Percentiles rank a stretch among this genome's conserved stretches.
These are phyloP conservation scores for Galerucella calmariensis DNA, from an alignment of 2,888 invertebrate genomes.

Conservation along the genomic window DNA sequence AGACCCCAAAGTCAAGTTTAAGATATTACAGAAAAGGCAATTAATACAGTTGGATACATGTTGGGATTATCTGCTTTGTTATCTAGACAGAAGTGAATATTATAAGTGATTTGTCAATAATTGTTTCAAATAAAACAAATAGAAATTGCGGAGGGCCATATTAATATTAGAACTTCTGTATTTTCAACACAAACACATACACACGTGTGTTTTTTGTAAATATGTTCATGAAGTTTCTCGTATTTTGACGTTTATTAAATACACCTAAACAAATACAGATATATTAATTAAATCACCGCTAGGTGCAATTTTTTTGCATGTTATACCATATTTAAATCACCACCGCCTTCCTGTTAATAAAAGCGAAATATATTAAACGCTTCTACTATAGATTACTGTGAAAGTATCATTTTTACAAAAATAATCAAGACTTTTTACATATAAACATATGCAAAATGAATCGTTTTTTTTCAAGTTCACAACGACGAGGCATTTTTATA, in stretches of 20 bases:
- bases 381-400: too few relatives aligned
- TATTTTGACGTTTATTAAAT: constrained; percentile 50
- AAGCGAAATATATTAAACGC: not conserved
- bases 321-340: not conserved
- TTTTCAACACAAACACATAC: constrained; percentile 52
- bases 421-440: not conserved
- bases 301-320: constrained; percentile 24
- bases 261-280: constrained; percentile 61
- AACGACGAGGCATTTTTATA: too few relatives aligned
- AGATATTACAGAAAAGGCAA: constrained; percentile 45
- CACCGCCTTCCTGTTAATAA: constrained; percentile 11
- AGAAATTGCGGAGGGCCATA: constrained; percentile 49
- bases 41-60: constrained; percentile 42
- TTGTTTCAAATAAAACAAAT: constrained; percentile 63
- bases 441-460: too few relatives aligned
- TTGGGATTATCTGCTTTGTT: constrained; percentile 55
- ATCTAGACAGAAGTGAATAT: constrained; percentile 61
- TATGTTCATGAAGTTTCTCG: constrained; percentile 37
- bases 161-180: constrained; percentile 52
- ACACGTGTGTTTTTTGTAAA: constrained; percentile 52
- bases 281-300: constrained; percentile 59
- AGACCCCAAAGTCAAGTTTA: constrained; percentile 24
- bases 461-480: too few relatives aligned
- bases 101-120: constrained; percentile 66
- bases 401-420: not conserved